Conservation (phyloP, 2,113 vertebrate genomes). For the Fulica atra region DNA sequence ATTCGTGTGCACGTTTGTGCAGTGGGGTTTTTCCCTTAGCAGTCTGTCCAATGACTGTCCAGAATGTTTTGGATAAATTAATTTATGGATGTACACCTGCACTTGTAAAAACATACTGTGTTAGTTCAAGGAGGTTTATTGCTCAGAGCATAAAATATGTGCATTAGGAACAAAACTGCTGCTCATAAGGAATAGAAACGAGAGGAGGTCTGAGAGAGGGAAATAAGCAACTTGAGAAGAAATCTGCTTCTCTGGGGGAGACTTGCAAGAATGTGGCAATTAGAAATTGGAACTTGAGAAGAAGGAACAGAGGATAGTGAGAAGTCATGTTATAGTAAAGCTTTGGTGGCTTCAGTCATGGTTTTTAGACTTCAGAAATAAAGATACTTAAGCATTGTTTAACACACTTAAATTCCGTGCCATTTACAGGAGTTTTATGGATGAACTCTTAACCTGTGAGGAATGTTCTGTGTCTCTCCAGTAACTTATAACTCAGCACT, state of each 20-base stretch:
- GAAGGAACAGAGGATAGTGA: constrained; percentile 40
- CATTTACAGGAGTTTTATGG: background rate
- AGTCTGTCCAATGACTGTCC: background rate
- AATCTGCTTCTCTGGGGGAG: background rate
- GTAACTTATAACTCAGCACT: background rate
- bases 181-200: background rate
- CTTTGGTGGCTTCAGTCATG: constrained; percentile 30
- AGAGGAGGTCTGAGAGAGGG: constrained; percentile 26
- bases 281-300: constrained; percentile 64
- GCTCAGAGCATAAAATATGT: background rate
- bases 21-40: background rate
- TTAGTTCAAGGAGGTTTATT: background rate
- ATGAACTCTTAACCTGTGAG: background rate
- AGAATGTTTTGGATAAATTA: background rate
- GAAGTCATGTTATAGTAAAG: constrained; percentile 40
- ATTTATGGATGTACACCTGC: background rate
- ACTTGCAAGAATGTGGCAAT: constrained; percentile 16
- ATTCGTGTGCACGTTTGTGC: background rate
- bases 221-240: constrained; percentile 42
- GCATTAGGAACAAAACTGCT: constrained; percentile 15
- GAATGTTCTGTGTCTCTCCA: background rate
- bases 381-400: constrained; percentile 24
- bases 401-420: background rate
- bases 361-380: constrained; percentile 49
- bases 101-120: background rate